phyloP scores from a whole-genome alignment of 2,888 invertebrate species.

The Carpatolechia fugitivella region DNA sequence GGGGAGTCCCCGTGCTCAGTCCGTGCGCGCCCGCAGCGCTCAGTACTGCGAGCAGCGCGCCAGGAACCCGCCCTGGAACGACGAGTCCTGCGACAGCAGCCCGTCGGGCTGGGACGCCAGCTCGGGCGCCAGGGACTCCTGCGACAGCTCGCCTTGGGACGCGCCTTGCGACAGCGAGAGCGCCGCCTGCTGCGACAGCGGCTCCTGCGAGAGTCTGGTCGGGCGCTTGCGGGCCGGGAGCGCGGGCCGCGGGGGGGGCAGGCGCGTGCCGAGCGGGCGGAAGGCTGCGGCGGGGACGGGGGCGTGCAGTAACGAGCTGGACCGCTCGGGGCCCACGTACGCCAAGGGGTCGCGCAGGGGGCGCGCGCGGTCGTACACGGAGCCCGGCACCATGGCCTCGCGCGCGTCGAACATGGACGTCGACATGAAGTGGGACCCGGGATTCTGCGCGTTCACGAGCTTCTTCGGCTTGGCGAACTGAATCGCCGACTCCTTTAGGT shows the following conservation, averaged over 20 bases:
- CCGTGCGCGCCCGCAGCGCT: constrained; percentile 84
- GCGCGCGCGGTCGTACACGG: constrained; percentile 92
- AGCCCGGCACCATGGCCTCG: constrained; percentile 96
- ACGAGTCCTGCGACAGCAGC: constrained; percentile 94
- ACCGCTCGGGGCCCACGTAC: constrained; percentile 93
- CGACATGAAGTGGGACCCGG: constrained; percentile 98
- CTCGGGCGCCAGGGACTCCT: constrained; percentile 91
- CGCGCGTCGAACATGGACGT: constrained; percentile 98
- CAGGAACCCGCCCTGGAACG: constrained; percentile 87
- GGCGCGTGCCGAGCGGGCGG: constrained; percentile 88
- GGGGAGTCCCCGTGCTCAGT: not conserved
- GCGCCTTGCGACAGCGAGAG: constrained; percentile 86
- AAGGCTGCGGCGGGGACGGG: constrained; percentile 96
- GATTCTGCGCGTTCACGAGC: constrained; percentile 95
- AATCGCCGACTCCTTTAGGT: constrained; percentile 96
- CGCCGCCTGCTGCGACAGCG: constrained; percentile 85
- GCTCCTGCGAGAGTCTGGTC: constrained; percentile 81
- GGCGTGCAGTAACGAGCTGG: constrained; percentile 87
- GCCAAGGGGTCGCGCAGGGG: constrained; percentile 94
- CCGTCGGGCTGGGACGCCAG: constrained; percentile 97
- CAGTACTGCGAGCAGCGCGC: constrained; percentile 85
- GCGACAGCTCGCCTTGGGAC: constrained; percentile 86
- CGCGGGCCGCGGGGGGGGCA: constrained; percentile 78
- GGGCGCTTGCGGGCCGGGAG: constrained; percentile 60
- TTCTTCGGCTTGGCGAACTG: constrained; percentile 99